Percentiles rank a stretch among this genome's conserved stretches.
Evolutionary conservation across 2,888 invertebrate genomes (phyloP).

Genomic region (Cheilosia scutellata): DNA sequence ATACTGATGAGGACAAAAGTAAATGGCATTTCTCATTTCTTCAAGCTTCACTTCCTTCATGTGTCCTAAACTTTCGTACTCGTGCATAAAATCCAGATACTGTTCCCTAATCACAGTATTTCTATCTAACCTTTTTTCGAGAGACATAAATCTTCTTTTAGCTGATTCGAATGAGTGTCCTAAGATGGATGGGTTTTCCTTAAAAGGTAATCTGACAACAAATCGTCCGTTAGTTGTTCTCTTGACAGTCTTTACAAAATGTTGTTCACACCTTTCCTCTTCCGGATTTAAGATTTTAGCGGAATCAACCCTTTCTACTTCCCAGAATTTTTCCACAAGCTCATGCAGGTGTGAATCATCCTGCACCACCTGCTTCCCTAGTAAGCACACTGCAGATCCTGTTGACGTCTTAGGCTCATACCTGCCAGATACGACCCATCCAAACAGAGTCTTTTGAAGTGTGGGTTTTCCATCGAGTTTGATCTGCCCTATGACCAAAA

Average conservation of each 20-base stretch:
- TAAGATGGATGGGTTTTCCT: background rate
- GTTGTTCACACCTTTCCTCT: conserved; percentile 8
- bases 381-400: no score
- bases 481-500: conserved; percentile 24
- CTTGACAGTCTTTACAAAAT: background rate
- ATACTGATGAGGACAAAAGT: no score
- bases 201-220: background rate
- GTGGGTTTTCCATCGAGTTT: background rate
- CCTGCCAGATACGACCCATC: conserved; percentile 40
- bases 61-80: background rate
- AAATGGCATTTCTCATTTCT: background rate
- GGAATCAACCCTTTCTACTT: conserved; percentile 1
- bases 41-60: background rate
- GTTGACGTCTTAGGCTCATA: no score
- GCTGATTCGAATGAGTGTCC: background rate
- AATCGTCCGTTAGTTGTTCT: background rate
- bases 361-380: no score
- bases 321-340: background rate
- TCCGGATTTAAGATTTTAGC: background rate
- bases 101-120: background rate
- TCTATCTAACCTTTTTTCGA: background rate
- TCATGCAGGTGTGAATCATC: no score
- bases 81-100: background rate
- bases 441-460: conserved; percentile 22
- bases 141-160: background rate